phyloP scores from a whole-genome alignment of 2,888 invertebrate genomes.

The Drosophila parthenogenetica region DNA sequence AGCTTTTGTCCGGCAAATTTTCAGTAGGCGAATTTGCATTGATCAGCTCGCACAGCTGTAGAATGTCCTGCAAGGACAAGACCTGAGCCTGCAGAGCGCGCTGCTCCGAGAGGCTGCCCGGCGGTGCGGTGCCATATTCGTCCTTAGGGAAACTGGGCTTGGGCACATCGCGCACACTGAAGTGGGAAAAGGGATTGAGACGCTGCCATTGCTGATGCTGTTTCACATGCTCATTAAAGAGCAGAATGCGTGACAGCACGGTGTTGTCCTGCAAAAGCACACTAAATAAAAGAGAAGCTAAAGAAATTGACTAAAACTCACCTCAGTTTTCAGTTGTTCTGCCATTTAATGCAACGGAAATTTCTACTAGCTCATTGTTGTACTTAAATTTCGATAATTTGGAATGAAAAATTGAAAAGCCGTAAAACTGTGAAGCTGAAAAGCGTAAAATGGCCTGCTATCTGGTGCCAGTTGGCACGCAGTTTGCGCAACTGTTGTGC shows the following conservation, averaged over 20 bases:
- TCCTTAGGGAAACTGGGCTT: slow-evolving; percentile 45
- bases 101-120: slow-evolving; percentile 65
- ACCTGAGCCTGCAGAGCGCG: slow-evolving; percentile 55
- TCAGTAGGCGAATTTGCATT: slow-evolving; percentile 15
- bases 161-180: slow-evolving; percentile 59
- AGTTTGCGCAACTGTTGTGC: slow-evolving; percentile 34
- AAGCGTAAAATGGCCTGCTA: slow-evolving; percentile 35
- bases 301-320: not conserved
- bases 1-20: not conserved
- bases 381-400: slow-evolving; percentile 11
- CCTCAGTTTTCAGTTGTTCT: slow-evolving; percentile 18
- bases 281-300: not conserved
- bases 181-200: slow-evolving; percentile 64
- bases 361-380: slow-evolving; percentile 14
- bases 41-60: slow-evolving; percentile 63
- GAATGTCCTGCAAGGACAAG: slow-evolving; percentile 56
- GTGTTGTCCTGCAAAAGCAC: slow-evolving; percentile 34
- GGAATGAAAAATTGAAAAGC: not conserved
- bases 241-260: slow-evolving; percentile 62
- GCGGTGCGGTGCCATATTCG: slow-evolving; percentile 59
- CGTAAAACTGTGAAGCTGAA: not conserved
- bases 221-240: slow-evolving; percentile 61
- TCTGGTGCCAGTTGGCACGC: slow-evolving; percentile 2
- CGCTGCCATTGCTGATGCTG: slow-evolving; percentile 63
- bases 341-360: slow-evolving; percentile 32